Evolutionary conservation across 2,113 vertebrate species (phyloP).

Genomic region (Zosterops hypoxanthus): DNA sequence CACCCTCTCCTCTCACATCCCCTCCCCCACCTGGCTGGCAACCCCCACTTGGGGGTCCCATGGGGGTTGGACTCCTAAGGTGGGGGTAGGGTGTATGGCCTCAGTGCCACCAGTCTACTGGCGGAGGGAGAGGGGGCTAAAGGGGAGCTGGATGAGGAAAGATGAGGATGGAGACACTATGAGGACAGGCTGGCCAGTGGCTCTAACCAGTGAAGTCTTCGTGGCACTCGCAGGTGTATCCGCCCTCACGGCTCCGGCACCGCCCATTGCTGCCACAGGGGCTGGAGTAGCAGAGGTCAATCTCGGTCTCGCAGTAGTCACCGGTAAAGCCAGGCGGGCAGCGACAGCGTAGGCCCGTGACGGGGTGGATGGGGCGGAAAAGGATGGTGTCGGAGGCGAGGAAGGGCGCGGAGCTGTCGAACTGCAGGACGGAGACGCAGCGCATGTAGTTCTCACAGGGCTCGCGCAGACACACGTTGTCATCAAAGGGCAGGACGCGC

Average conservation of each 20-base stretch:
- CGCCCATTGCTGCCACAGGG: conserved; percentile 87
- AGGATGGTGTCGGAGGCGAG: conserved; percentile 91
- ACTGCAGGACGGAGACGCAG: conserved; percentile 93
- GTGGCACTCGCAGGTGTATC: conserved; percentile 90
- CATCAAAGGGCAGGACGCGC: conserved; percentile 93
- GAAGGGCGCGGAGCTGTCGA: conserved; percentile 95
- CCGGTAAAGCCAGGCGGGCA: conserved; percentile 92
- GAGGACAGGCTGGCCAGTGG: neutral
- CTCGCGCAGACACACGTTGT: conserved; percentile 95
- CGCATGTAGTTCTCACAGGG: conserved; percentile 99
- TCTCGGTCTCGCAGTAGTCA: conserved; percentile 95
- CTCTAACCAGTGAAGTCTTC: conserved; percentile 88
- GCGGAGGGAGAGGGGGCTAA: neutral
- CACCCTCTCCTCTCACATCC: neutral
- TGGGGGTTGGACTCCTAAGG: neutral
- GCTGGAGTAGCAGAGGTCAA: conserved; percentile 94
- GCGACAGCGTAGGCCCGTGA: conserved; percentile 91
- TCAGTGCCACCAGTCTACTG: neutral
- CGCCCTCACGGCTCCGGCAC: conserved; percentile 90
- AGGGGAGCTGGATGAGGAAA: neutral
- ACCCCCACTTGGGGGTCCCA: neutral
- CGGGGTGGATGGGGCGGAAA: conserved; percentile 94
- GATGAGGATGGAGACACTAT: neutral
- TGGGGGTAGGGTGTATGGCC: neutral
- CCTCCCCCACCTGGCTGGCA: neutral